These are phyloP conservation scores for Ophraella communa DNA, from an alignment of 2,888 invertebrate species.

Conservation along the genomic window DNA sequence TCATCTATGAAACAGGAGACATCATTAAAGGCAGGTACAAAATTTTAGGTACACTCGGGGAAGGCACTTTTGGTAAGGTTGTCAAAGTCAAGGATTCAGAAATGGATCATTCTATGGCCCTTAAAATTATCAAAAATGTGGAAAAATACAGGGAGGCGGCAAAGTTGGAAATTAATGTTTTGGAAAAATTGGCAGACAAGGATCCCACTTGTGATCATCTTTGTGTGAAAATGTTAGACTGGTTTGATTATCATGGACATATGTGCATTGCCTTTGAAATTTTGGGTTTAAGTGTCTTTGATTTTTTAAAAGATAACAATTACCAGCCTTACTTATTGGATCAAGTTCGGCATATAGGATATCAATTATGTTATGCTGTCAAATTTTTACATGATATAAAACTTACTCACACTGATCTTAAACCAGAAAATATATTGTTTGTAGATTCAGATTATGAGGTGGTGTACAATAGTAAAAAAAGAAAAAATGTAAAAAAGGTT, in stretches of 20 bases:
- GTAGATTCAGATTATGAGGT: conserved; percentile 91
- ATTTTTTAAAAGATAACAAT: conserved; percentile 98
- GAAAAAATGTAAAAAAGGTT: conserved; percentile 85
- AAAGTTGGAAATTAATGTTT: conserved; percentile 97
- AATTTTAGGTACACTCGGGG: conserved; percentile 97
- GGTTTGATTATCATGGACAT: conserved; percentile 98
- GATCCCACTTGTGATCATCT: conserved; percentile 93
- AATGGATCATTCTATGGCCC: conserved; percentile 92
- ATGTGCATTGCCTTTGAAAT: conserved; percentile 98
- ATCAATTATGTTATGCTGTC: conserved; percentile 96
- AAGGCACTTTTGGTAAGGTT: conserved; percentile 99
- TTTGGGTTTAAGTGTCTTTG: conserved; percentile 96
- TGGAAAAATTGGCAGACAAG: conserved; percentile 93
- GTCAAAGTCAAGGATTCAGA: conserved; percentile 97
- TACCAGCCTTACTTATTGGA: conserved; percentile 98
- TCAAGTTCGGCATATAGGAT: conserved; percentile 96
- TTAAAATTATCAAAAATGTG: conserved; percentile 99
- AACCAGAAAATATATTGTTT: conserved; percentile 99
- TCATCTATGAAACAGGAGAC: conserved; percentile 99
- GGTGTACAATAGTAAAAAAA: conserved; percentile 77
- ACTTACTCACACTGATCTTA: conserved; percentile 98
- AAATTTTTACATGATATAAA: conserved; percentile 97
- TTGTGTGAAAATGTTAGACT: conserved; percentile 96
- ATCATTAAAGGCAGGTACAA: conserved; percentile 99
- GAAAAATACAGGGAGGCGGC: conserved; percentile 99